phyloP scores from a whole-genome alignment of 2,888 invertebrate genomes.

The Lomographa bimaculata region DNA sequence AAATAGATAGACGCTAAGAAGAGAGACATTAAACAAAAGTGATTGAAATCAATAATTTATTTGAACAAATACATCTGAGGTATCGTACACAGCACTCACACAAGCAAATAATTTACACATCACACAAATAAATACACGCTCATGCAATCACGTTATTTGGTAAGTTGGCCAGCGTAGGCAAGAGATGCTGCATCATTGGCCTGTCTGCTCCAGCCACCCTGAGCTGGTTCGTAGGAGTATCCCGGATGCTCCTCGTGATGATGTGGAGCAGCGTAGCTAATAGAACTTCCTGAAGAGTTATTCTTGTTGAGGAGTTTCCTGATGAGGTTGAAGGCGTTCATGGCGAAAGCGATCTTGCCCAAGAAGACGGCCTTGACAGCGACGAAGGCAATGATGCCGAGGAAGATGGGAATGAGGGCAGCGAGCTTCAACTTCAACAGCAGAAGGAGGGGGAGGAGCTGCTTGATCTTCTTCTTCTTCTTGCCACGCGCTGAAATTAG shows the following conservation, averaged over 20 bases:
- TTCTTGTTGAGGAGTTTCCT: conserved; percentile 88
- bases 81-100: conserved; percentile 59
- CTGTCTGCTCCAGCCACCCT: conserved; percentile 85
- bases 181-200: conserved; percentile 86
- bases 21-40: no score
- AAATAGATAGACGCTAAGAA: no score
- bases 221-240: conserved; percentile 78
- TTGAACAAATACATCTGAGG: conserved; percentile 63
- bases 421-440: conserved; percentile 91
- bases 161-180: conserved; percentile 84
- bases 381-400: conserved; percentile 88
- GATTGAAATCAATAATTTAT: conserved; percentile 42
- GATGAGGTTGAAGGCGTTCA: conserved; percentile 86
- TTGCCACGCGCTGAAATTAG: conserved; percentile 87
- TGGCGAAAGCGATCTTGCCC: conserved; percentile 92
- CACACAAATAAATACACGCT: conserved; percentile 53
- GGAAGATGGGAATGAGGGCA: conserved; percentile 89
- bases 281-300: conserved; percentile 41
- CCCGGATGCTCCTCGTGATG: conserved; percentile 84
- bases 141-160: conserved; percentile 44
- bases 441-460: conserved; percentile 89
- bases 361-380: conserved; percentile 93
- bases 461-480: conserved; percentile 91
- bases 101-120: conserved; percentile 40
- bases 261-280: conserved; percentile 86